phyloP scores from a whole-genome alignment of 1,140 invertebrate genomes.

The Aphaenogaster floridana region DNA sequence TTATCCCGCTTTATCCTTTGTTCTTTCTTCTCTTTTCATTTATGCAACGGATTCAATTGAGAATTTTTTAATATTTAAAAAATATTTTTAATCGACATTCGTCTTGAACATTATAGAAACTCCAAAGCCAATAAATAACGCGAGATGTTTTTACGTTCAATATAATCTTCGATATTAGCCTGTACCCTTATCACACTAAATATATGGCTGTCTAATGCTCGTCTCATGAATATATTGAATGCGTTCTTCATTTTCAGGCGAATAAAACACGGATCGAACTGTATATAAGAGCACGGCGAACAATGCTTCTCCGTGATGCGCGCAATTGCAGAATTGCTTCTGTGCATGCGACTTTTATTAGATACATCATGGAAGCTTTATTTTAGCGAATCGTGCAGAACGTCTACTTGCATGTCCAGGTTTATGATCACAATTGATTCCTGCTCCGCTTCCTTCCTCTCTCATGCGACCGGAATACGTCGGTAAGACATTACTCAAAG shows the following conservation, averaged over 20 bases:
- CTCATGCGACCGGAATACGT: slow-evolving; percentile 36
- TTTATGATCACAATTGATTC: slow-evolving; percentile 71
- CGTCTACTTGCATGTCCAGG: slow-evolving; percentile 50
- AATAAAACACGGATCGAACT: slow-evolving; percentile 4
- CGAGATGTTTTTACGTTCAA: neutral
- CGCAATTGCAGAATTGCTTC: slow-evolving; percentile 12
- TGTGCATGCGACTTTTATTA: slow-evolving; percentile 48
- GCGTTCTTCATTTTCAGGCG: neutral
- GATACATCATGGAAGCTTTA: slow-evolving; percentile 29
- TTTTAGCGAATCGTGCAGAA: slow-evolving; percentile 44
- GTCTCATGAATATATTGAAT: slow-evolving; percentile 47
- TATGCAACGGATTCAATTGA: too few relatives aligned
- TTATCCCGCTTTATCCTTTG: too few relatives aligned
- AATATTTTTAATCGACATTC: neutral
- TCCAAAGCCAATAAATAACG: neutral
- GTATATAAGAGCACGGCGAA: neutral
- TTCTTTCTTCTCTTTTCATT: too few relatives aligned
- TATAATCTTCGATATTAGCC: slow-evolving; percentile 32
- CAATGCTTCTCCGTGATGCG: neutral
- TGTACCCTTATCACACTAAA: slow-evolving; percentile 9
- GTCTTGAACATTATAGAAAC: neutral
- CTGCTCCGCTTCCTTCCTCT: slow-evolving; percentile 23
- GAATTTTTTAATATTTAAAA: neutral
- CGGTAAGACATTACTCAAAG: slow-evolving; percentile 69
- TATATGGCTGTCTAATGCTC: neutral